Evolutionary conservation across 2,797 vertebrate genomes (phyloP), one percentile per base, ranked within the genome.

Genomic region (Anguilla pacifica): DNA sequence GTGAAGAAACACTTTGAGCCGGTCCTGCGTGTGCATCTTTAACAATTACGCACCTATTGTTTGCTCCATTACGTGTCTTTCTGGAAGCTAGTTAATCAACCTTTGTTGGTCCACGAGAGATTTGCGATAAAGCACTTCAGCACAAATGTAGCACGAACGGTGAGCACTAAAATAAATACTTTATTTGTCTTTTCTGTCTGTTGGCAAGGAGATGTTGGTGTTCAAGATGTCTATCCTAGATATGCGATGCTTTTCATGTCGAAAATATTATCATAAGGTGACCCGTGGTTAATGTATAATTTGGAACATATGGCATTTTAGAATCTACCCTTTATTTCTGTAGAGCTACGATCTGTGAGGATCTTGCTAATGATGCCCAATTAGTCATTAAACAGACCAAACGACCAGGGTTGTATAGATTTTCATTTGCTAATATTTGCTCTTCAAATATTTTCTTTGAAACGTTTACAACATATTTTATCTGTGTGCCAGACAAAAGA

Each of bases 271-370:
- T 93, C 93, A 91, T 92, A 93, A 93, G 93, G 92, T 92, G 93
- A 93, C 94, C 92, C 91, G 87, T 93, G 96, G 98, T 98, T 99
- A 99, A 99, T 99, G 94, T 98, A 97, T 99, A 99, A 99, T 99
- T 98, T 96, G 92, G 95, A 94, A 97, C 98, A 99, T 98, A 99
- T 99, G 98, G 97, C 96, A 96, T 97, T 96, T 95, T 95, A 94
- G 96, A 96, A 95, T 94, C 92, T 92, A 92, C 91, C 93, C 93
- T 96, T 93, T 94, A 96, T 95, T 96, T 94, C 93, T 93, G 92
- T 94, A 95, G 92, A 93, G 94, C 95, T 95, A 95, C 95, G 96
- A 96, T 96, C 95, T 95, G 94, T 96, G 92, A 96, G 95, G 95
- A 96, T 96, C 95, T 93, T 96, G 96, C 97, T 97, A 97, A 97